Conservation (phyloP, 1,140 invertebrate genomes). For the Arion vulgaris region DNA sequence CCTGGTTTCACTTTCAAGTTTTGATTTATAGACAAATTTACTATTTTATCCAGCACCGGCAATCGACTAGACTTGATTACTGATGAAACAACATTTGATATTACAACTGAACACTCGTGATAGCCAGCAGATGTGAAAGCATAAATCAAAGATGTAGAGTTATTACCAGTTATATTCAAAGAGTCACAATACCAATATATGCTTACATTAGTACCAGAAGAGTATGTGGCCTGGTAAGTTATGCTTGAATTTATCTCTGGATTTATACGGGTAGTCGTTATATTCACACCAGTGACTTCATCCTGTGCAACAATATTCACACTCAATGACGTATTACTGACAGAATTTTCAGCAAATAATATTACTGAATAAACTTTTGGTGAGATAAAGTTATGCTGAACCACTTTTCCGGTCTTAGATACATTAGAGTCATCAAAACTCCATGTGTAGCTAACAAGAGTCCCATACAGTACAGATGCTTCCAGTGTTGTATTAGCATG, state of each 20-base stretch:
- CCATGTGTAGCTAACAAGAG: conserved; percentile 38
- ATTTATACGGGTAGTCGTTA: neutral
- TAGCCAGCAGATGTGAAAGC: neutral
- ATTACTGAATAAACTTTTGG: conserved; percentile 1
- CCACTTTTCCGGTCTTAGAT: neutral
- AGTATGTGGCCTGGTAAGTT: conserved; percentile 23
- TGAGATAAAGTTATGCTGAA: neutral
- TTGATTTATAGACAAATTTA: conserved; percentile 37
- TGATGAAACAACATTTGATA: conserved; percentile 49
- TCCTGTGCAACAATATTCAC: conserved; percentile 36
- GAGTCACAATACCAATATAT: conserved; percentile 45
- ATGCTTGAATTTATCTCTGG: neutral
- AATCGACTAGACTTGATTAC: conserved; percentile 24
- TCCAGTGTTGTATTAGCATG: conserved; percentile 15
- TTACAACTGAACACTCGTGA: conserved; percentile 32
- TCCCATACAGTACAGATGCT: conserved; percentile 35
- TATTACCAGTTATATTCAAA: conserved; percentile 27
- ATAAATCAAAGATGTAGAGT: conserved; percentile 2
- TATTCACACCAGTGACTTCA: conserved; percentile 34
- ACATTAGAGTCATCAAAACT: conserved; percentile 18
- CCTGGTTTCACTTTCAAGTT: neutral
- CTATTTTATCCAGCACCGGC: conserved; percentile 43
- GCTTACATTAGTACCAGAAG: conserved; percentile 37
- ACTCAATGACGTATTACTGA: conserved; percentile 17
- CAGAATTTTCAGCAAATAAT: conserved; percentile 13